Conservation (phyloP, 2,888 invertebrate species). For the Himalopsyche japonica region DNA sequence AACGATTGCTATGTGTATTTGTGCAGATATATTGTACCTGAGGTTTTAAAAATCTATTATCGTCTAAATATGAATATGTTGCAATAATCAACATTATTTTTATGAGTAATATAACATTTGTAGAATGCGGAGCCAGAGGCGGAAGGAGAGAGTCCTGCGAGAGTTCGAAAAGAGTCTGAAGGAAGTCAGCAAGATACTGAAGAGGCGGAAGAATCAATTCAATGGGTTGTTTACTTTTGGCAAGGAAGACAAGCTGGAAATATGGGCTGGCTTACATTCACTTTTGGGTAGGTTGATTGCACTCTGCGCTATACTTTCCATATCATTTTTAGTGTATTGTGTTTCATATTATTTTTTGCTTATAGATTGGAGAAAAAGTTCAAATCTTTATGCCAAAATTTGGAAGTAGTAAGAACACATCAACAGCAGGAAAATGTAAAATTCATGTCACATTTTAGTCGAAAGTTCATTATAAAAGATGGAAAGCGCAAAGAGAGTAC, state of each 20-base stretch:
- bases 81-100: not conserved
- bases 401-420: conserved; percentile 94
- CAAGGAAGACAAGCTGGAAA: conserved; percentile 96
- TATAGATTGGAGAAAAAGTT: conserved; percentile 83
- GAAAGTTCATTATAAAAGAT: conserved; percentile 87
- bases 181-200: conserved; percentile 45
- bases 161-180: conserved; percentile 11
- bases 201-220: conserved; percentile 70
- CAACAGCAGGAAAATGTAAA: conserved; percentile 99
- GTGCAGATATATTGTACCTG: conserved; percentile 72
- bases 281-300: conserved; percentile 70
- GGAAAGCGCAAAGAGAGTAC: conserved; percentile 73
- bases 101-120: not conserved
- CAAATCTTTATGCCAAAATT: conserved; percentile 81
- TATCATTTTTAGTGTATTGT: too few relatives aligned
- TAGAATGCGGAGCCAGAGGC: conserved; percentile 56
- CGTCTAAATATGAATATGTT: too few relatives aligned
- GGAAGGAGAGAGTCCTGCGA: conserved; percentile 51
- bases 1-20: conserved; percentile 97
- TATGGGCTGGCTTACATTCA: conserved; percentile 99
- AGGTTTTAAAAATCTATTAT: conserved; percentile 16
- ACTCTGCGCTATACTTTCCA: not conserved
- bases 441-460: conserved; percentile 96
- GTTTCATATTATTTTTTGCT: conserved; percentile 3
- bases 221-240: conserved; percentile 99